Base-by-base conservation (phyloP, 1,140 invertebrate species). In the Brachionus calyciflorus region DNA sequence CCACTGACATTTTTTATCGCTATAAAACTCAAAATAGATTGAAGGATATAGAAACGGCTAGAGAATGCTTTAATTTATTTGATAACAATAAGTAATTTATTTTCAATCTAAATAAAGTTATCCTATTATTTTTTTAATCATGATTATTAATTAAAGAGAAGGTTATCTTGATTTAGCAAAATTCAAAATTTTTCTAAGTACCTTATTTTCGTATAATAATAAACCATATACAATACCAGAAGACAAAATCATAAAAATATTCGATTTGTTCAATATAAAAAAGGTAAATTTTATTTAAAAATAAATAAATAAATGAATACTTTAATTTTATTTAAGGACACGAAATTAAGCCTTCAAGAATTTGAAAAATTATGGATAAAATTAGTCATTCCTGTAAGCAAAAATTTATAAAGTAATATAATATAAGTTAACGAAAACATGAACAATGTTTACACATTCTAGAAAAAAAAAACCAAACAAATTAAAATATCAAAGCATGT, bases 191-290 rank as follows among this genome's bases (percentile, higher is more conserved):
- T 55, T 73, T 49, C n/a, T 73, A 33, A 73, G 28, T 4, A 6
- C 3, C 30, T 28, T 73, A 37, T 73, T 73, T 55, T 49, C 44
- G 0, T 51, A 40, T 24, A 73, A 73, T 19, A 41, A 17, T 9
- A 49, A 73, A n/a, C 69, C 69, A 21, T 73, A 73, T 55, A 30
- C 10, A 9, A 26, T 73, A 51, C 48, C 46, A 26, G 40, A 73
- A 24, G 40, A 49, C 19, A 49, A 73, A 73, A 28, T 73, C 19
- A 19, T 51, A 49, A 73, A 73, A 51, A 40, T 73, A 26, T 73
- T 73, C 28, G 30, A 21, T 49, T 26, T 51, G 17, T 73, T 73
- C 21, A 40, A 49, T 26, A 24, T 26, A 26, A 73, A 51, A 10
- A 37, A 55, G 12, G 69, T 73, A 73, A 30, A 10, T n/a, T 7